Evolutionary conservation across 2,113 vertebrate genomes (phyloP).

Genomic region (Struthidea cinerea): DNA sequence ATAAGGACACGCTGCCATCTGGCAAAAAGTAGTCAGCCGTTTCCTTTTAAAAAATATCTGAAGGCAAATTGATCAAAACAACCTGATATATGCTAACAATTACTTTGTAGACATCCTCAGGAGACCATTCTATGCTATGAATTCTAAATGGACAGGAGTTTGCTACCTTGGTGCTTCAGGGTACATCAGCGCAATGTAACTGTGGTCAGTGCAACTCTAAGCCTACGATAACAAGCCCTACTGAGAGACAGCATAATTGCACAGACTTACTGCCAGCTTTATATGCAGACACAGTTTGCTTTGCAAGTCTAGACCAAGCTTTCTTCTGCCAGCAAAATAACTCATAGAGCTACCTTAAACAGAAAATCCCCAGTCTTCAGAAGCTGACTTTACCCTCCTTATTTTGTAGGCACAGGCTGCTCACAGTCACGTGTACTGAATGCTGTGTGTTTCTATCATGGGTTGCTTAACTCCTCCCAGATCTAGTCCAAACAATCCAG

Average conservation of each 20-base stretch:
- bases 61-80: conserved; percentile 44
- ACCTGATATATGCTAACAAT: conserved; percentile 16
- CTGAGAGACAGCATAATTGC: background rate
- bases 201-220: background rate
- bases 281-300: background rate
- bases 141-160: background rate
- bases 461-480: background rate
- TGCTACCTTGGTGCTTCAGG: background rate
- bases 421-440: accelerated
- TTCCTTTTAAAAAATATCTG: conserved; percentile 31
- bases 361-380: background rate
- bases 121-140: background rate
- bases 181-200: background rate
- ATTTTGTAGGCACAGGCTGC: background rate
- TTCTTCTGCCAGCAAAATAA: background rate
- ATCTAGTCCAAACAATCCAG: background rate
- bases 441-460: background rate
- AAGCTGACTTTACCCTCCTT: background rate
- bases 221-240: background rate
- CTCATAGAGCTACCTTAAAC: background rate
- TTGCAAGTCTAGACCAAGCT: background rate
- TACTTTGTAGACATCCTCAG: background rate
- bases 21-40: background rate
- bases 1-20: background rate
- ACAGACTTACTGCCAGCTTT: background rate